Evolutionary conservation across 2,888 invertebrate genomes (phyloP).

Genomic region (Acronicta psi): DNA sequence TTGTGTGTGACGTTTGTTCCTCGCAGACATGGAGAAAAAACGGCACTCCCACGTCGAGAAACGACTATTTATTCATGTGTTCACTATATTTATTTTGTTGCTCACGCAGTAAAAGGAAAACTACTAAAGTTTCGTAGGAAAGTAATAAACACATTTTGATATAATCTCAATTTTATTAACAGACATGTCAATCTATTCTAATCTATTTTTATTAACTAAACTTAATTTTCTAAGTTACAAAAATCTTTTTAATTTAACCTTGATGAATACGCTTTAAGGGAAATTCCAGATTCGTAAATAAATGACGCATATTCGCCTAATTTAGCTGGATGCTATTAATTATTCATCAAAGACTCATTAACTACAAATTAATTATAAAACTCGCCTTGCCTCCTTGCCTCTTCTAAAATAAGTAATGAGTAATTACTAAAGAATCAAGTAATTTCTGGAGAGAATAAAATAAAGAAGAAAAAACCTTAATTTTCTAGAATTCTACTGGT

Average conservation of each 20-base stretch:
- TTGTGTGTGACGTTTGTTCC: constrained; percentile 80
- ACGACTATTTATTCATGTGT: constrained; percentile 70
- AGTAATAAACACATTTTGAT: constrained; percentile 2
- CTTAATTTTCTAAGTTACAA: not conserved
- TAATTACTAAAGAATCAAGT: constrained; percentile 13
- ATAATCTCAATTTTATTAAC: constrained; percentile 1
- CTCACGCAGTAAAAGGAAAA: constrained; percentile 42
- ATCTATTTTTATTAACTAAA: not conserved
- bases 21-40: constrained; percentile 65
- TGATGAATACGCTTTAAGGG: not conserved
- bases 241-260: not conserved
- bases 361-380: constrained; percentile 55
- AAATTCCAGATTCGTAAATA: not conserved
- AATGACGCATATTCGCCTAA: constrained; percentile 29
- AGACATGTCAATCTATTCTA: not conserved
- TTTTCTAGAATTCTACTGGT: not conserved
- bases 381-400: constrained; percentile 35
- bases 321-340: constrained; percentile 44
- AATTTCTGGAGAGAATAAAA: not conserved
- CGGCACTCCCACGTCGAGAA: constrained; percentile 57
- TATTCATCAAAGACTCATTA: constrained; percentile 56
- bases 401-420: not conserved
- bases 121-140: constrained; percentile 9
- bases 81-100: constrained; percentile 56
- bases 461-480: too few species aligned